Conservation (phyloP, 1,140 invertebrate species). For the Aphaenogaster rudis region DNA sequence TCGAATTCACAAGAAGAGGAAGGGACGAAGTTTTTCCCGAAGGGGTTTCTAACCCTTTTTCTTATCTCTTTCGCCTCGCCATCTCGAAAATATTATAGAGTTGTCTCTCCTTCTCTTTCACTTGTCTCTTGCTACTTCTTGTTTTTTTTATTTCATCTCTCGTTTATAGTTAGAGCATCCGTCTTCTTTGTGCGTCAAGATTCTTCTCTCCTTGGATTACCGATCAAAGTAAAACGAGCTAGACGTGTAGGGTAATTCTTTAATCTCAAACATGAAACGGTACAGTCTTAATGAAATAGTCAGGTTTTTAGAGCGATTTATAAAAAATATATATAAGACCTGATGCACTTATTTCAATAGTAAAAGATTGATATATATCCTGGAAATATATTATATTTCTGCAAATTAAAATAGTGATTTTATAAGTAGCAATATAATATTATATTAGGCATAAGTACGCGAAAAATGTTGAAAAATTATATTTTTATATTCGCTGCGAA, state of each 20-base stretch:
- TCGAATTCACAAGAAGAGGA: conserved; percentile 43
- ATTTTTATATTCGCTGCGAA: background rate
- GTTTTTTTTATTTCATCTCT: background rate
- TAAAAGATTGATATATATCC: background rate
- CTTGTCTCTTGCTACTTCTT: background rate
- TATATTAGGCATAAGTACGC: background rate
- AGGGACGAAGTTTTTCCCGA: conserved; percentile 39
- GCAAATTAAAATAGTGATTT: background rate
- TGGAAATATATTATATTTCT: background rate
- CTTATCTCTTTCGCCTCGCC: conserved; percentile 35
- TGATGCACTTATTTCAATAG: background rate
- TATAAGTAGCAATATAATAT: background rate
- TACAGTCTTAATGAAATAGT: background rate
- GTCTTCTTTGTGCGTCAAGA: background rate
- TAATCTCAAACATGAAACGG: background rate
- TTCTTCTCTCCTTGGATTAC: conserved; percentile 7
- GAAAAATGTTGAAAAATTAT: background rate
- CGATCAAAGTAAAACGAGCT: background rate
- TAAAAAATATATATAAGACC: conserved; percentile 2
- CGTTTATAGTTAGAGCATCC: background rate
- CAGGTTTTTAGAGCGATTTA: background rate
- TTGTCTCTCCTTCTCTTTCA: background rate
- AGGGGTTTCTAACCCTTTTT: conserved; percentile 27
- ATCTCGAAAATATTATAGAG: conserved; percentile 47
- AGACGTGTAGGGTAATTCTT: background rate